Base-by-base conservation (phyloP, 2,888 invertebrate species). In the Agrotis puta region DNA sequence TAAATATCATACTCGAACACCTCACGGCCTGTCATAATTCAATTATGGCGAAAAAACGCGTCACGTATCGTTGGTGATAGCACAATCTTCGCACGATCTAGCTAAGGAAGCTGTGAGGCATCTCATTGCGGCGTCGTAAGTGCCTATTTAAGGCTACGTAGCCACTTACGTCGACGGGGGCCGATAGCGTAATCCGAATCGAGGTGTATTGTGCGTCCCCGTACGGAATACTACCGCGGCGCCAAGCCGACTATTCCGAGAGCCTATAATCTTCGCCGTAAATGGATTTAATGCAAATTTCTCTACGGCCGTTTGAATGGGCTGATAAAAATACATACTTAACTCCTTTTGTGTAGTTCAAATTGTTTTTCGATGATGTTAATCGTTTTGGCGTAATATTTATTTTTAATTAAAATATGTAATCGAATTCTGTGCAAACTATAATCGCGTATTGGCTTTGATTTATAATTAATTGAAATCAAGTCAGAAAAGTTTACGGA, bases 281-380 rank as follows among this genome's bases (percentile, higher is more conserved):
- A 94, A 93, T 92, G 92, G 93, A 92, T 93, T 94, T 93, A 92
- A 94, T 94, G 94, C 93, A 94, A 94, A 94, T 94, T 90, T 85
- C 87, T 88, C 89, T 76, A 85, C 87, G 85, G 87, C 88, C 89
- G 89, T 90, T 89, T 90, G 88, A 91, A 92, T 91, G 88, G 88
- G 88, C 90, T 89, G 90, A 92, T 92, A 92, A 92, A 92, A 92
- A 91, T 89, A 86, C 81, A 87, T 86, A 88, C 88, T 90, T 88
- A 88, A 88, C 86, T 88, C 88, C 87, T 89, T 91, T 92, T 91
- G 89, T 92, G 87, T 78, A 83, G 87, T 84, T 86, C 81, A 90
- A 92, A 92, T 92, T 91, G 90, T 90, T 91, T 91, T 91, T 85
- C 83, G 80, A 85, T 86, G 73, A 77, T 83, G 77, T 82, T 74